Conservation (phyloP, 2,888 invertebrate species). For the Thereva unica region DNA sequence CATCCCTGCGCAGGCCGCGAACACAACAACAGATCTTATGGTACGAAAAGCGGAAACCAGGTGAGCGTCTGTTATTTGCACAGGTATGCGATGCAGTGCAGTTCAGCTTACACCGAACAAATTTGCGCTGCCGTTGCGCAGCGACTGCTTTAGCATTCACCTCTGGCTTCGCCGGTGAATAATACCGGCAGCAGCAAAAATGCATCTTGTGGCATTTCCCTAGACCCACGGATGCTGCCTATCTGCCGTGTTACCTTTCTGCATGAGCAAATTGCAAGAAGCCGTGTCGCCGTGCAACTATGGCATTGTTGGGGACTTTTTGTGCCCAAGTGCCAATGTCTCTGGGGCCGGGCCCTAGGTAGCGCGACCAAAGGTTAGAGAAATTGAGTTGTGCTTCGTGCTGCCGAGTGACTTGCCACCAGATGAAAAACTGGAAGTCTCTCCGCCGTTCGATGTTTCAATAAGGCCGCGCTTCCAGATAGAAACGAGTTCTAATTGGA, state of each 20-base stretch:
- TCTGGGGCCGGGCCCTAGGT: neutral
- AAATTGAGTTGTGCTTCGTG: conserved; percentile 29
- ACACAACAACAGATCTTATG: conserved; percentile 6
- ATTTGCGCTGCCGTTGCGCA: conserved; percentile 25
- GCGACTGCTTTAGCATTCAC: neutral
- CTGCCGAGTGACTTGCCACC: conserved; percentile 1
- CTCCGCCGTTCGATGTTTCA: conserved; percentile 20
- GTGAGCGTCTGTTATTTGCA: conserved; percentile 12
- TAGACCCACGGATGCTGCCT: neutral
- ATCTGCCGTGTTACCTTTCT: conserved; percentile 28
- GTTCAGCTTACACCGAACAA: conserved; percentile 26
- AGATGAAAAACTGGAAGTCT: neutral
- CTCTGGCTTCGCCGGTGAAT: conserved; percentile 1
- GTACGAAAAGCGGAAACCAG: conserved; percentile 23
- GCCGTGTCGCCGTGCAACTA: conserved; percentile 26
- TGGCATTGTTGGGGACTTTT: conserved; percentile 21
- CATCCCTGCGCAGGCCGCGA: conserved; percentile 25
- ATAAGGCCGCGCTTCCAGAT: conserved; percentile 1
- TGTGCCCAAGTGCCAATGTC: conserved; percentile 10
- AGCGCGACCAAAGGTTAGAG: conserved; percentile 9
- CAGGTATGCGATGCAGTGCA: conserved; percentile 25
- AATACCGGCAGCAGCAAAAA: conserved; percentile 17
- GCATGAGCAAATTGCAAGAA: conserved; percentile 40
- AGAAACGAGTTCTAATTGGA: neutral
- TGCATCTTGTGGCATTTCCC: conserved; percentile 17